Percentiles rank a stretch among this genome's conserved stretches.
Evolutionary conservation across 2,888 invertebrate species (phyloP).

Genomic region (Scrobipalpa atriplicella): DNA sequence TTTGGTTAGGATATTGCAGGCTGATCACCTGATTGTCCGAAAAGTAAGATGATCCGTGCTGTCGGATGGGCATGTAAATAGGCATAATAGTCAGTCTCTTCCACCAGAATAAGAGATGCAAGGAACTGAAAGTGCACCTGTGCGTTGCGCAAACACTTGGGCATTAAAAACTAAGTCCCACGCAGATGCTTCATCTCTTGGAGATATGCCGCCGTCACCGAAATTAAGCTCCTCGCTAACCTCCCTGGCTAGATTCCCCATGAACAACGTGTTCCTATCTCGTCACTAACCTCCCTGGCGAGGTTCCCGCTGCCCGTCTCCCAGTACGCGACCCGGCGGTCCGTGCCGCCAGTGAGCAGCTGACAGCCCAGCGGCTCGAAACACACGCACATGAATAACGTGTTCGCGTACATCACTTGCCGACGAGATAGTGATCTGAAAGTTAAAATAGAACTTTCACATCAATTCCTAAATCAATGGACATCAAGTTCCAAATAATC

Average conservation of each 20-base stretch:
- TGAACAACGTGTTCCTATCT: too few species aligned
- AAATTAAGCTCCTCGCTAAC: conserved; percentile 49
- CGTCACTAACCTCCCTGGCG: conserved; percentile 85
- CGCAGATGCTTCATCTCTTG: too few species aligned
- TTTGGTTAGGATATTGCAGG: too few species aligned
- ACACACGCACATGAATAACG: conserved; percentile 89
- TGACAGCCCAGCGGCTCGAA: conserved; percentile 90
- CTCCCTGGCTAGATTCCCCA: conserved; percentile 92
- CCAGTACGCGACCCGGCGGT: conserved; percentile 95
- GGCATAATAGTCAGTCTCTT: too few species aligned
- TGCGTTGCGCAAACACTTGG: too few species aligned
- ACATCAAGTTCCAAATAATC: not conserved
- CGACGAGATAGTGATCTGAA: conserved; percentile 86
- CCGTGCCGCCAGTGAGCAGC: conserved; percentile 92
- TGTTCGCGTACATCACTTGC: conserved; percentile 94
- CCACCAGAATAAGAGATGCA: too few species aligned
- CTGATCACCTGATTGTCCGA: too few species aligned
- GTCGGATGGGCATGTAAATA: too few species aligned
- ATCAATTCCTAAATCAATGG: not conserved
- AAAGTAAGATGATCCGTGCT: too few species aligned
- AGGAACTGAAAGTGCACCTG: too few species aligned
- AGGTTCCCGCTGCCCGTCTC: conserved; percentile 92
- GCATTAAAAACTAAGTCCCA: too few species aligned
- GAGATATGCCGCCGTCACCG: too few species aligned
- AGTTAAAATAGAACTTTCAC: not conserved